Percentiles rank a stretch among this genome's conserved stretches.
phyloP scores from a whole-genome alignment of 1,140 invertebrate species.

The Drosophila micromelanica region DNA sequence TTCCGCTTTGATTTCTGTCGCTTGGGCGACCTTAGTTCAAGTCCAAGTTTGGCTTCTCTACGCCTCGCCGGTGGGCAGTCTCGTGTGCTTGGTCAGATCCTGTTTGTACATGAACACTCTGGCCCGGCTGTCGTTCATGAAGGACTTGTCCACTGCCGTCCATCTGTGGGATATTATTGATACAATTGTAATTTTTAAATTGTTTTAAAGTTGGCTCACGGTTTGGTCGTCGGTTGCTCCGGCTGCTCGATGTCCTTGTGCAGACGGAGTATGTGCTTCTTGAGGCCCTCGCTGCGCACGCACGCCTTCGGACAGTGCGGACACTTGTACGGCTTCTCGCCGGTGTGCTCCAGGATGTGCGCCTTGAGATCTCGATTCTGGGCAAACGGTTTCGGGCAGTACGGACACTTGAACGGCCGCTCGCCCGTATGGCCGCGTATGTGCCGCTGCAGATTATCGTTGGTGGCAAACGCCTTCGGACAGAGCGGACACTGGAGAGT shows the following conservation, averaged over 20 bases:
- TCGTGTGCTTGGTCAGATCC: slow-evolving; percentile 32
- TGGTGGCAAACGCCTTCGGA: slow-evolving; percentile 42
- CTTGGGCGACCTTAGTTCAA: background rate
- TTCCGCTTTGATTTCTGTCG: slow-evolving; percentile 2
- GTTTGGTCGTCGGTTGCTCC: slow-evolving; percentile 10
- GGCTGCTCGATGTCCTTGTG: slow-evolving; percentile 35
- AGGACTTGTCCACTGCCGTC: slow-evolving; percentile 26
- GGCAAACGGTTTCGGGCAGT: slow-evolving; percentile 41
- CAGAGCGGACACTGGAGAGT: slow-evolving; percentile 33
- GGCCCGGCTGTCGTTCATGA: slow-evolving; percentile 19
- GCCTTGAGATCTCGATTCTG: slow-evolving; percentile 44
- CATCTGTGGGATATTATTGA: slow-evolving; percentile 8
- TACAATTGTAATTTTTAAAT: too few species aligned
- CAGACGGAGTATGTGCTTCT: slow-evolving; percentile 39
- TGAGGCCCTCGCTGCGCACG: slow-evolving; percentile 39
- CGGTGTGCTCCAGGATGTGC: slow-evolving; percentile 44
- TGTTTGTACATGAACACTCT: slow-evolving; percentile 38
- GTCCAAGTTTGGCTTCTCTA: background rate
- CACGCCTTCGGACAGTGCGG: slow-evolving; percentile 42
- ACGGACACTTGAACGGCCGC: slow-evolving; percentile 38
- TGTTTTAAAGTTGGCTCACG: slow-evolving; percentile 12
- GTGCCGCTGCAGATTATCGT: slow-evolving; percentile 44
- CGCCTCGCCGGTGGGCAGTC: slow-evolving; percentile 27
- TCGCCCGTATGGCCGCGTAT: slow-evolving; percentile 42
- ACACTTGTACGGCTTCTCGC: slow-evolving; percentile 41